Evolutionary conservation across 1,140 invertebrate genomes (phyloP).

Genomic region (Oscheius sp.): DNA sequence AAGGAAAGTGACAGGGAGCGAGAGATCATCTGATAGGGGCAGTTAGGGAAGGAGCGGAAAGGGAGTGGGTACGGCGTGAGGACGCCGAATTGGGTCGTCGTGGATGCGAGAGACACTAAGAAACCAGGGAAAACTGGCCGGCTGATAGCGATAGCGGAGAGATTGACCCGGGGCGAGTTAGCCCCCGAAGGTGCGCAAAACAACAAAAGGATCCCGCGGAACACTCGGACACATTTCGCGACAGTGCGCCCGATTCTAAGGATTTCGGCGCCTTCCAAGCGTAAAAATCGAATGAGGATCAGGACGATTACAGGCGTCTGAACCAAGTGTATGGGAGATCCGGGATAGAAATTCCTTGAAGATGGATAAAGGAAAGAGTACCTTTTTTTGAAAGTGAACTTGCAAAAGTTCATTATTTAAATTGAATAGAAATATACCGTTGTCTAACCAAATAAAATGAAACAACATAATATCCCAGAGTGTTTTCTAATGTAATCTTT

Average conservation of each 20-base stretch:
- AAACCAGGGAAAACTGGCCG: not conserved
- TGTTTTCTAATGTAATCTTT: no score
- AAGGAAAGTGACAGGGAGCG: not conserved
- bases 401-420: no score
- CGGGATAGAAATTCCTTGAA: no score
- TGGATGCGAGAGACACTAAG: not conserved
- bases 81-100: not conserved
- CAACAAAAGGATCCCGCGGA: conserved; percentile 1
- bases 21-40: not conserved
- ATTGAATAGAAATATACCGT: no score
- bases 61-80: not conserved
- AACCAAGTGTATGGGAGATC: no score
- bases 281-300: no score
- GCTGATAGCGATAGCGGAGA: not conserved
- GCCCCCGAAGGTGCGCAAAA: not conserved
- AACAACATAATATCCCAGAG: no score
- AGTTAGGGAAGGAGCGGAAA: not conserved
- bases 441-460: no score
- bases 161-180: not conserved
- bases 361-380: no score
- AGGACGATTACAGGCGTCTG: no score
- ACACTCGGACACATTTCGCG: not conserved
- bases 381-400: no score
- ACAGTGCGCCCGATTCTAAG: not conserved
- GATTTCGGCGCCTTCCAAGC: not conserved